Base-by-base conservation (phyloP, 2,888 invertebrate genomes). In the Palloptera scutellata region DNA sequence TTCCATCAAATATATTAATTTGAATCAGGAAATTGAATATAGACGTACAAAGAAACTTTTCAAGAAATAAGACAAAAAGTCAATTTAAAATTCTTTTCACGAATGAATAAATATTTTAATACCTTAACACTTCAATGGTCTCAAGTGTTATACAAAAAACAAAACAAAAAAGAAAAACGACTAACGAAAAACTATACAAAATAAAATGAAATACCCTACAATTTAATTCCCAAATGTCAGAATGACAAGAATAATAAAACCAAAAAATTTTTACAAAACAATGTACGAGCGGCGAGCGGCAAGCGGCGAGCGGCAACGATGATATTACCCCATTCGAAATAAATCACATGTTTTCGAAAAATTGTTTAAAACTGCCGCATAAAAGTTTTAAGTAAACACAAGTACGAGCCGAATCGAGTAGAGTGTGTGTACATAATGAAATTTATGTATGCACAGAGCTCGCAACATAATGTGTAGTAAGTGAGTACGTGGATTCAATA, bases 291-390 rank as follows among this genome's bases (percentile, higher is more conserved):
- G 11, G 10, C 5, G 48, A 13, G 48, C 13, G 10, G 11, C 10
- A 45, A 11, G 13, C 45, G 45, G 13, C 6, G 15, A 48, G 48
- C 48, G 10, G 13, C 13, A 48, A 45, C 10, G n/a, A 48, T 48
- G 11, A 13, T n/a, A 30, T 30, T 30, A 30, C 30, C 30, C 30
- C 30, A 30, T 30, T 4, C 6, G 2, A 30, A 30, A 30, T 48
- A 48, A 48, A 48, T 15, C 40, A 40, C 19, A 11, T 30, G 30
- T 12, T 57, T 13, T 40, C 30, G 57, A 40, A 40, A 57, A 57
- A 57, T 57, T 57, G 57, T 57, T 57, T 57, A 40, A 57, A 40
- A 57, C 19, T 57, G 57, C 13, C 40, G 57, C 57, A 57, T 57
- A 57, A 57, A 57, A 57, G 13, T 57, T 57, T 57, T 57, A 57